Evolutionary conservation across 1,140 invertebrate species (phyloP), one percentile per base, ranked within the genome.

Genomic region (Laupala kohalensis): DNA sequence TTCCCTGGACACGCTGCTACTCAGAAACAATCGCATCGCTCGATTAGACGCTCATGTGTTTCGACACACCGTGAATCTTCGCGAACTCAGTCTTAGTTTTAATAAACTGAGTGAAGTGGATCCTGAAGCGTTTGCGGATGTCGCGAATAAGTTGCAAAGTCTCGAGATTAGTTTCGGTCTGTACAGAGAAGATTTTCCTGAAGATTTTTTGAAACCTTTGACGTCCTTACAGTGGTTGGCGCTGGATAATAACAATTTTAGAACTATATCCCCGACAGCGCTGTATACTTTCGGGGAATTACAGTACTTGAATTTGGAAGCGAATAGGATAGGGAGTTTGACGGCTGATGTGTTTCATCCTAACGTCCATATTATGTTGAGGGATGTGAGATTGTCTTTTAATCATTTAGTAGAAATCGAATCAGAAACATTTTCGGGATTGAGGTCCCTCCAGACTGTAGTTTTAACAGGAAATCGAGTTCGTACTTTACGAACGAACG

Each of bases 81-180:
- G 90, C 77, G 93, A 96, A 79, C 86, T 96, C 28, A 93, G 91
- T 79, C 81, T 96, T 63, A 94, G 92, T 73, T 96, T 95, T 79
- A 96, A 96, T 80, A 89, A 91, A 75, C 83, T 96, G 37, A 86
- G 86, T 71, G 88, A 91, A 72, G 83, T 93, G 29, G 89, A 93
- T 77, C 84, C 88, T 12, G 83, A 91, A 71, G 88, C 92, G 6
- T 94, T 95, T 76, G 23, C 84, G 24, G 90, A 90, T 73, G 83
- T 92, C 37, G 85, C 88, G 30, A 82, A 86, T 5, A 87, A 85
- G n/a, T 80, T 96, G 6, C 89, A 92, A 78, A 91, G 90, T 70
- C 82, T 96, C 24, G 93, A 95, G 78, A 84, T 94, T 63, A 94
- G 92, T 74, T 93, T 93, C 75, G 91, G 91, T 0, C 86, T 94